phyloP scores from a whole-genome alignment of 2,797 vertebrate species.

The Gymnothorax javanicus region DNA sequence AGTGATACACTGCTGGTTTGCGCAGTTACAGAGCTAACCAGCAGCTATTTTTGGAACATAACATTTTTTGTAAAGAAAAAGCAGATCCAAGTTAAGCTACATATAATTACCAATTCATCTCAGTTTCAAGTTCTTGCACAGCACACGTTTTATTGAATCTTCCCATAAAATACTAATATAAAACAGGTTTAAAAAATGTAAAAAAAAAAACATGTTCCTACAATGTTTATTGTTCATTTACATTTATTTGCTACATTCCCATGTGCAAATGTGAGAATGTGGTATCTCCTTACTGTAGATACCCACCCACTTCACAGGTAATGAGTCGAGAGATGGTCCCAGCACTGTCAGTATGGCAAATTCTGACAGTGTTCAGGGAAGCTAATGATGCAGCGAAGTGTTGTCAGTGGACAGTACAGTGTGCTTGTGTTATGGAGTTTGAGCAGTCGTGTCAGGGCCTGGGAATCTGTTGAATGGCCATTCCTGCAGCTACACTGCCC shows the following conservation, averaged over 20 bases:
- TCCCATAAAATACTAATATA: not conserved
- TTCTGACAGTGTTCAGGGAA: not conserved
- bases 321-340: not conserved
- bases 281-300: not conserved
- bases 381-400: not conserved
- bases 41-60: no score
- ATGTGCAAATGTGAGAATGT: not conserved
- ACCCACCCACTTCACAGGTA: not conserved
- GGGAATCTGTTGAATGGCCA: constrained; percentile 25
- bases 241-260: no score
- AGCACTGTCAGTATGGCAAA: not conserved
- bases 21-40: no score
- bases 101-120: not conserved
- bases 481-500: constrained; percentile 42
- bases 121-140: not conserved
- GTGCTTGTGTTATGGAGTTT: not conserved
- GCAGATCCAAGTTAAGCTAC: not conserved
- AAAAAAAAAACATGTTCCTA: not conserved
- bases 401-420: not conserved
- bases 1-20: no score
- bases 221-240: not conserved
- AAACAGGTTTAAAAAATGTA: no score
- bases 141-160: not conserved
- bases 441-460: constrained; percentile 13
- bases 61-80: no score